Evolutionary conservation across 2,888 invertebrate genomes (phyloP).

Genomic region (Leptinotarsa haldemani): DNA sequence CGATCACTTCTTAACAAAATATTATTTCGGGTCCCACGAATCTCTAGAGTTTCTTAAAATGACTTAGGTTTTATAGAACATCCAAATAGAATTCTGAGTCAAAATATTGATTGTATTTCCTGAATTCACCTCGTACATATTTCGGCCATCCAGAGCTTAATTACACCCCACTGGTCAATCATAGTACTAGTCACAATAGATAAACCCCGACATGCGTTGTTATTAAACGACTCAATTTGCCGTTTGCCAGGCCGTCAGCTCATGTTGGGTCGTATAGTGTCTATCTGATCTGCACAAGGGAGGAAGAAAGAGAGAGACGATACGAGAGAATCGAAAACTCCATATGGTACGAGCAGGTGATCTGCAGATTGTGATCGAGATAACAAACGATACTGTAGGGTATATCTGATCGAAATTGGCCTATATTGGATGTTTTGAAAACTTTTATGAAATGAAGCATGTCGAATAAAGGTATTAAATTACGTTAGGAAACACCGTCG

Average conservation of each 20-base stretch:
- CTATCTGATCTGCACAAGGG: slow-evolving; percentile 26
- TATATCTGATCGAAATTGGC: slow-evolving; percentile 45
- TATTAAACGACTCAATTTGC: slow-evolving; percentile 54
- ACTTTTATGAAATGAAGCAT: slow-evolving; percentile 39
- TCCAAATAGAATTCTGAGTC: no score
- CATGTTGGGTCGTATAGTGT: slow-evolving; percentile 40
- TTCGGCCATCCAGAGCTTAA: slow-evolving; percentile 16
- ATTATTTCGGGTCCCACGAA: no score
- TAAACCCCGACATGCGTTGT: slow-evolving; percentile 47
- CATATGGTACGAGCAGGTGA: slow-evolving; percentile 47
- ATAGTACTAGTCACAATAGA: slow-evolving; percentile 51
- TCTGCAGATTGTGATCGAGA: slow-evolving; percentile 44
- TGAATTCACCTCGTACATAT: slow-evolving; percentile 11
- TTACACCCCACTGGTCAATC: slow-evolving; percentile 53
- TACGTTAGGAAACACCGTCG: slow-evolving; percentile 28
- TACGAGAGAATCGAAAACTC: slow-evolving; percentile 17
- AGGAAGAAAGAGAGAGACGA: background rate
- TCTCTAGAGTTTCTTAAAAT: no score
- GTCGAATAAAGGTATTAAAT: slow-evolving; percentile 39
- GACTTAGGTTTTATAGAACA: no score
- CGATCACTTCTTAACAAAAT: no score
- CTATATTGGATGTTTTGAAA: slow-evolving; percentile 42
- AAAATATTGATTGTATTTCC: background rate
- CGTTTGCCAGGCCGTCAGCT: slow-evolving; percentile 32
- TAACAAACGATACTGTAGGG: slow-evolving; percentile 44